Evolutionary conservation across 2,113 vertebrate genomes (phyloP), one percentile per base, ranked within the genome.

Genomic region (Rhynchomys soricoides): DNA sequence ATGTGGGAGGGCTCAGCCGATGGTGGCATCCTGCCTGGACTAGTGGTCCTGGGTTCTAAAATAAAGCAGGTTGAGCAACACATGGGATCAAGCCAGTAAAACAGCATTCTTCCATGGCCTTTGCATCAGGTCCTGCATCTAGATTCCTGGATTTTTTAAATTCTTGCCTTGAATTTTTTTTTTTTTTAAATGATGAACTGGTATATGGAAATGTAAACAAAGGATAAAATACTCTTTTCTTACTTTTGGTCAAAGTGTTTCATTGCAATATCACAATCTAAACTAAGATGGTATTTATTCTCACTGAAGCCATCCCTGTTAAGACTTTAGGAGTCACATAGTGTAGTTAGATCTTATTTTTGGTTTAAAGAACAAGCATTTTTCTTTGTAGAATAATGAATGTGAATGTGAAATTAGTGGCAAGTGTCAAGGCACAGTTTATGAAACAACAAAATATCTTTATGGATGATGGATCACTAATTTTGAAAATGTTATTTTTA

Each of bases 391-490:
- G 19, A 93, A 82, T 95, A 66, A 77, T 91, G 16, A 81, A 66
- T 95, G 22, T 68, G 77, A 5, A 64, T 83, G 3, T 73, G 1
- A 78, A 83, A 45, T 91, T 90, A 75, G 70, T 19, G 90, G 70
- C 31, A 97, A 52, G 34, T 90, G 37, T 75, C 40, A 97, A 70
- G 43, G 73, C 17, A 77, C 45, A 52, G 66, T 88, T 95, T 12
- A 91, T 92, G 31, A 40, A 78, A 57, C 73, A 81, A 7, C n/a
- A 92, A 92, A 50, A 71, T 75, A 57, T 48, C 79, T 95, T 89
- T 94, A 52, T 94, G 92, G 85, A 93, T 40, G 31, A 21, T 81
- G 48, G 74, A 73, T 96, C 55, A 90, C 74, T 91, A 92, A 10
- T 81, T 89, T 59, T 40, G 66, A 96, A 83, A 95, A 82, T 55